Percentiles rank a stretch among this genome's conserved stretches.
Conservation (phyloP, 1,140 invertebrate species). For the Bradysia coprophila region DNA sequence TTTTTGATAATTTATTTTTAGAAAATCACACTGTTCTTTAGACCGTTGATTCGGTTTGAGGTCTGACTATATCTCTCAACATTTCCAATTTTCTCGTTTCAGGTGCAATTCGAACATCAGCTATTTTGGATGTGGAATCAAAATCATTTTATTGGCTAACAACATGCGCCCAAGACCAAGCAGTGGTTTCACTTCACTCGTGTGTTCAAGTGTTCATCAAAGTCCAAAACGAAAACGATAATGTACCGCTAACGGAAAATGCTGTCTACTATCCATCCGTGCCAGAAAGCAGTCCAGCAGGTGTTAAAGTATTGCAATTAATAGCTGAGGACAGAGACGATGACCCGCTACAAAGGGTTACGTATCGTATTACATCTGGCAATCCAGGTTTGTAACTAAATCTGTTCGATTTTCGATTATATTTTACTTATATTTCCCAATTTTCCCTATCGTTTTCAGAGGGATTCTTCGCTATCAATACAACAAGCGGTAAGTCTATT, state of each 20-base stretch:
- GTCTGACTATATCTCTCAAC: too few species aligned
- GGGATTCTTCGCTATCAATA: conserved; percentile 75
- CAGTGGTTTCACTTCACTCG: conserved; percentile 65
- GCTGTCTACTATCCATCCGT: conserved; percentile 74
- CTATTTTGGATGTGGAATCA: conserved; percentile 73
- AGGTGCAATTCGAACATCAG: conserved; percentile 71
- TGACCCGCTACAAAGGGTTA: conserved; percentile 41
- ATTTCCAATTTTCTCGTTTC: conserved; percentile 24
- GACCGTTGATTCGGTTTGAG: too few species aligned
- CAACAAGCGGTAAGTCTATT: conserved; percentile 57
- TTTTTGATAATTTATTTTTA: too few species aligned
- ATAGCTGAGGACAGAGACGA: conserved; percentile 64
- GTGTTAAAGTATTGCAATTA: conserved; percentile 54
- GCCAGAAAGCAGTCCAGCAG: conserved; percentile 61
- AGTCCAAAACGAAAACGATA: conserved; percentile 85
- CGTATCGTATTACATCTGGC: conserved; percentile 70
- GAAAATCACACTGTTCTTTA: too few species aligned
- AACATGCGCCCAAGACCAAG: conserved; percentile 77
- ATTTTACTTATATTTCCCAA: too few species aligned
- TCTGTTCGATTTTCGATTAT: too few species aligned
- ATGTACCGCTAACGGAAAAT: conserved; percentile 67
- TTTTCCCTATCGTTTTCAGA: too few species aligned
- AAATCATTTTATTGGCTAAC: conserved; percentile 84
- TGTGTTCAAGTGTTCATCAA: conserved; percentile 77
- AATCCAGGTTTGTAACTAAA: too few species aligned